Evolutionary conservation across 2,888 invertebrate species (phyloP), one percentile per base, ranked within the genome.

Genomic region (Luffia ferchaultella): DNA sequence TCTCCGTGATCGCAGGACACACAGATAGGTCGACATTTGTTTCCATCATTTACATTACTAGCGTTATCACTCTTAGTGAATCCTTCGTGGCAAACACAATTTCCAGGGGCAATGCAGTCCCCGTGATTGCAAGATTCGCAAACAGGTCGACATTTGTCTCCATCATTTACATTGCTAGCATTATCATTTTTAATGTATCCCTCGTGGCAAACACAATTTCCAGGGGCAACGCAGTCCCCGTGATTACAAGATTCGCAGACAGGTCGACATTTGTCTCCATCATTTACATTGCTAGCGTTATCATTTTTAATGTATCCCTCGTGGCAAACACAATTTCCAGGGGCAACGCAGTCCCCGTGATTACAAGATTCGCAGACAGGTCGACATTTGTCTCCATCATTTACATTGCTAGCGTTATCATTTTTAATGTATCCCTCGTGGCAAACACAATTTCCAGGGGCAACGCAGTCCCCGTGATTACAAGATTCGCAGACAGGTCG

Each of bases 401-500:
- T 41, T 16, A 20, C 9, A 9, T 42, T 30, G 30, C 30, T 30
- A 1, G 19, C 50, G 5, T 43, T 47, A 7, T 45, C 40, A 20
- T 42, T 30, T 16, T 19, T 12, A 12, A 19, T 16, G 46, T 64
- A 67, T 7, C 63, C 65, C 0, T 50, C 18, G 9, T 59, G 19
- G 51, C 76, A 78, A n/a, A 58, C 58, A 54, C 76, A 75, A 15
- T 56, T 52, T 50, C 71, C 65, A 16, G 60, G 58, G 0, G 65
- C 67, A 2, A 62, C 58, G 53, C 54, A 54, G 1, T 40, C 2
- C 15, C 48, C 48, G n/a, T 48, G 43, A 9, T 2, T 16, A 18
- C 53, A 53, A 52, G 73, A 72, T 7, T 68, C 62, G 58, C 77
- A 89, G 0, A 89, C 89, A 1, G 68, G 59, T 17, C 75, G 68